phyloP scores from a whole-genome alignment of 53 echinoderm and acorn worm genomes.

The Holothuria leucospilota region DNA sequence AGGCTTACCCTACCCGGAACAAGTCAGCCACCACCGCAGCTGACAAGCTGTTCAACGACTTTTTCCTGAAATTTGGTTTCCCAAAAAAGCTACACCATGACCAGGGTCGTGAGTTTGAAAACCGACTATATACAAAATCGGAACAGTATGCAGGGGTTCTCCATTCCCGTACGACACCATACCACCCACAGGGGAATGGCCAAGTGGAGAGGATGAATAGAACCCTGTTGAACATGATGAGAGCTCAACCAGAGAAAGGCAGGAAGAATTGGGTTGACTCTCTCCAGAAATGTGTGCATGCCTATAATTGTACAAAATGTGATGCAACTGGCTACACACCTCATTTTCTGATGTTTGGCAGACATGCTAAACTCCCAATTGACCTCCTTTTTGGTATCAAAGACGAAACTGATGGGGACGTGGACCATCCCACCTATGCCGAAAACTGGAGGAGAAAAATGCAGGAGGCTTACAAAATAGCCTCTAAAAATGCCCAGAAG shows the following conservation, averaged over 20 bases:
- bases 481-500: no score
- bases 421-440: no score
- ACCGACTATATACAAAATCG: conserved; percentile 60
- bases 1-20: conserved; percentile 75
- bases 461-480: no score
- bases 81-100: conserved; percentile 49
- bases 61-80: conserved; percentile 49
- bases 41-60: conserved; percentile 69
- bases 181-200: no score
- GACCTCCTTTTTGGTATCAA: conserved; percentile 1
- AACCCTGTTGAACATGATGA: no score
- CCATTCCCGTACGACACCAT: no score
- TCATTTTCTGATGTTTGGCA: conserved; percentile 19
- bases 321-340: conserved; percentile 20
- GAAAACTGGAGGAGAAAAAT: no score
- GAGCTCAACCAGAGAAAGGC: no score
- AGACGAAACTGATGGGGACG: neutral
- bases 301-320: conserved; percentile 40
- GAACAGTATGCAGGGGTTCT: no score
- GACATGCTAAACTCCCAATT: neutral
- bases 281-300: conserved; percentile 72
- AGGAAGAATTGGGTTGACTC: no score
- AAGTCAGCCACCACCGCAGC: no score
- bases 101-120: conserved; percentile 52
- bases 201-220: no score